phyloP scores from a whole-genome alignment of 2,113 vertebrate genomes.

The Leucosticte australis region DNA sequence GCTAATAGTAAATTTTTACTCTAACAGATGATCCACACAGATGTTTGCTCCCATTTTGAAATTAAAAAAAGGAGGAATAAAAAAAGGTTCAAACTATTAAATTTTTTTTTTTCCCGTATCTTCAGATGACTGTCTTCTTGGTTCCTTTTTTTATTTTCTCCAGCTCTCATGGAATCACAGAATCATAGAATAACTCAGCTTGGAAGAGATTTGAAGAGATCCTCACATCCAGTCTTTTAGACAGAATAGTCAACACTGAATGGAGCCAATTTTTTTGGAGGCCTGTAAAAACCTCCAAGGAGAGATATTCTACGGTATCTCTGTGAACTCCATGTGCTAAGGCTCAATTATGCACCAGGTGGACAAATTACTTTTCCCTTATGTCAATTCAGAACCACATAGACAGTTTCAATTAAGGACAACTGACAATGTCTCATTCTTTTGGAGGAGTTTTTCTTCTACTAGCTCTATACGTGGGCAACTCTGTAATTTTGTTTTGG shows the following conservation, averaged over 20 bases:
- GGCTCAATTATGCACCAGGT: not conserved
- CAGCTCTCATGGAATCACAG: not conserved
- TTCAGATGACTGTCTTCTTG: not conserved
- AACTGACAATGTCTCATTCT: not conserved
- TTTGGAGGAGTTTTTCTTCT: not conserved
- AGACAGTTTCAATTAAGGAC: not conserved
- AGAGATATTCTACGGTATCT: not conserved
- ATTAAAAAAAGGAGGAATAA: rapidly evolving
- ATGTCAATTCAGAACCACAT: not conserved
- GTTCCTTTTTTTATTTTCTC: not conserved
- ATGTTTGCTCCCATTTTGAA: not conserved
- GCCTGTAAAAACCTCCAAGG: not conserved
- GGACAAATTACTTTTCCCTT: not conserved
- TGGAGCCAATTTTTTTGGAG: not conserved
- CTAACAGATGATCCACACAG: not conserved
- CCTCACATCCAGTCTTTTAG: not conserved
- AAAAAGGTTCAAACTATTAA: not conserved
- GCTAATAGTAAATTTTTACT: not conserved
- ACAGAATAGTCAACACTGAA: not conserved
- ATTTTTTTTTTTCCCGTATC: not conserved
- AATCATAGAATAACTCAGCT: not conserved
- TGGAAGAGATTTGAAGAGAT: not conserved
- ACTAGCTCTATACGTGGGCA: rapidly evolving
- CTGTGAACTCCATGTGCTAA: not conserved
- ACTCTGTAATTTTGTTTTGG: not conserved